phyloP scores from a whole-genome alignment of 1,140 invertebrate genomes.

The Drosophila asahinai region DNA sequence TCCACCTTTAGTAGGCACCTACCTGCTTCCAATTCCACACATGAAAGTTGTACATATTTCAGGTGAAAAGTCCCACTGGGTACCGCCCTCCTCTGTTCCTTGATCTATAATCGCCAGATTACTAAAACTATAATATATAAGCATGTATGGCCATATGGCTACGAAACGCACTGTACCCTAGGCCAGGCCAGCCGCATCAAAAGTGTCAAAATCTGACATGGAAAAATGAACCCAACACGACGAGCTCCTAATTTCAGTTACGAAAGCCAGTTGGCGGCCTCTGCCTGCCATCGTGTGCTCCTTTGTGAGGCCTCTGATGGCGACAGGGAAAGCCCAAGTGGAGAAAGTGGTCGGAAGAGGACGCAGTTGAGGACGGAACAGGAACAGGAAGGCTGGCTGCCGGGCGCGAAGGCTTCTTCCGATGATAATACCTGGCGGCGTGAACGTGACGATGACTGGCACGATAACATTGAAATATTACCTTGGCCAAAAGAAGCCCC shows the following conservation, averaged over 20 bases:
- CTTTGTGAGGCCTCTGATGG: slow-evolving; percentile 23
- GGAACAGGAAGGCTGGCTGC: background rate
- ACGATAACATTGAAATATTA: slow-evolving; percentile 71
- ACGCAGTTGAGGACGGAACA: background rate
- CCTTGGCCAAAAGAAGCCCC: slow-evolving; percentile 6
- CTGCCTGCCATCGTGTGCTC: slow-evolving; percentile 6
- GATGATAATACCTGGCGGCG: slow-evolving; percentile 65
- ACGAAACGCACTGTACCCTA: slow-evolving; percentile 34
- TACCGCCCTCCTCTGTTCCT: no score
- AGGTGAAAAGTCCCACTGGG: no score
- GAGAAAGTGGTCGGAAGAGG: slow-evolving; percentile 18
- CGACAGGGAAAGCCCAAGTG: slow-evolving; percentile 10
- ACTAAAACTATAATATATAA: no score
- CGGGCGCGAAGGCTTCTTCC: slow-evolving; percentile 27
- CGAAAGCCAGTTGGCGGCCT: slow-evolving; percentile 28
- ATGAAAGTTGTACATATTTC: no score
- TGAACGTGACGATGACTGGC: slow-evolving; percentile 72
- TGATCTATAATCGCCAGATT: no score
- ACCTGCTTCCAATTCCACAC: no score
- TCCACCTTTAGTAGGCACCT: no score
- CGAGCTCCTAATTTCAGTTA: slow-evolving; percentile 65
- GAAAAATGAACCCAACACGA: slow-evolving; percentile 64
- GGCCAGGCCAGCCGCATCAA: slow-evolving; percentile 12
- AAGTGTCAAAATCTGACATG: slow-evolving; percentile 70
- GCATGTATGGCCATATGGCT: background rate